These are phyloP conservation scores for Tinea pellionella DNA, from an alignment of 2,888 invertebrate species.

Conservation along the genomic window DNA sequence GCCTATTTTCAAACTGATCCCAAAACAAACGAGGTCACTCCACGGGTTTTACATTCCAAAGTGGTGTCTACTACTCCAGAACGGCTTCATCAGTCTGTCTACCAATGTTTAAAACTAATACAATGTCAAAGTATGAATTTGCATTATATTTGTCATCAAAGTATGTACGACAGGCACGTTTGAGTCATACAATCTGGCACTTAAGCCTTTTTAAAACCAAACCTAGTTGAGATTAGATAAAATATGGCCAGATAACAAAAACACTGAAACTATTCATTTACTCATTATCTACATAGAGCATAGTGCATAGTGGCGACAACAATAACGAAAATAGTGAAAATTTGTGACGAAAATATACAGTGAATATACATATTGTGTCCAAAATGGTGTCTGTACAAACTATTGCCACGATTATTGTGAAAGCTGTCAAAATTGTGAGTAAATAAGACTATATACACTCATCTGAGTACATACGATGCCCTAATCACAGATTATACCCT, in stretches of 20 bases:
- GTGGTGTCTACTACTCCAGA: too few relatives aligned
- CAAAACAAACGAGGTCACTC: too few relatives aligned
- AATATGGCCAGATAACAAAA: background rate
- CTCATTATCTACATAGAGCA: background rate
- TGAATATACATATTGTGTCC: conserved; percentile 13
- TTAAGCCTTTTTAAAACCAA: background rate
- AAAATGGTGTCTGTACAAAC: conserved; percentile 86
- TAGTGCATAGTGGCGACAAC: background rate
- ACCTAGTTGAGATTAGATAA: background rate
- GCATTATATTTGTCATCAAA: too few relatives aligned
- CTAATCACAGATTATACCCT: too few relatives aligned
- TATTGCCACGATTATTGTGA: conserved; percentile 83
- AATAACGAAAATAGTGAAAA: background rate
- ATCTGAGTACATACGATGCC: too few relatives aligned
- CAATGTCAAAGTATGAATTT: too few relatives aligned
- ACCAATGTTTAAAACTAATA: too few relatives aligned
- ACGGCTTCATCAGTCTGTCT: too few relatives aligned
- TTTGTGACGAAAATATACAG: conserved; percentile 1
- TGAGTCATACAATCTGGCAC: background rate
- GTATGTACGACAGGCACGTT: too few relatives aligned
- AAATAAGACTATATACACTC: conserved; percentile 17
- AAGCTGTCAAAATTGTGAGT: conserved; percentile 86
- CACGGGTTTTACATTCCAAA: too few relatives aligned
- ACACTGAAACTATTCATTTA: background rate
- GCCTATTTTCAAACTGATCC: too few relatives aligned